Conservation (phyloP, 2,797 vertebrate genomes). For the Esox masquinongy region DNA sequence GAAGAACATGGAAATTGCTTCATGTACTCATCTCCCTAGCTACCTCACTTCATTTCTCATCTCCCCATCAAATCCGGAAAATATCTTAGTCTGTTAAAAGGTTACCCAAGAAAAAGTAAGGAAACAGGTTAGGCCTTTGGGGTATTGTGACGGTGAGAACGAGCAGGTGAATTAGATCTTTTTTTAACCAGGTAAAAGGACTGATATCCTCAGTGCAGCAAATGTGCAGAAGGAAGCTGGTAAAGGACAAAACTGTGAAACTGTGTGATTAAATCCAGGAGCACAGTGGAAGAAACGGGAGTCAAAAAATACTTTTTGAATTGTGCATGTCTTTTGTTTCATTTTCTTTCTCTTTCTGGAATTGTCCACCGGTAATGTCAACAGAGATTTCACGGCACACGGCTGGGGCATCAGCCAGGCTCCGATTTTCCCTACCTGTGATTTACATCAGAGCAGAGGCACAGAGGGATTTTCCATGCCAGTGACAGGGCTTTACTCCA, state of each 20-base stretch:
- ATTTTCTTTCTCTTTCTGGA: conserved; percentile 60
- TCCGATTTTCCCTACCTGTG: conserved; percentile 67
- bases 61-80: conserved; percentile 23
- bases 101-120: conserved; percentile 52
- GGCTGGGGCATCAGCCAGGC: conserved; percentile 62
- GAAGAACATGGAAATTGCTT: conserved; percentile 50
- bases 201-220: conserved; percentile 28
- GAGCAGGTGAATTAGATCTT: conserved; percentile 46
- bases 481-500: conserved; percentile 39
- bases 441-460: conserved; percentile 72
- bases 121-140: conserved; percentile 60
- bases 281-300: conserved; percentile 16
- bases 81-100: conserved; percentile 61
- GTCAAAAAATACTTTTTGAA: conserved; percentile 51
- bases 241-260: neutral
- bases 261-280: conserved; percentile 22
- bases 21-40: conserved; percentile 56
- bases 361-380: conserved; percentile 67
- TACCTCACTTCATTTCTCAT: conserved; percentile 60
- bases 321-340: conserved; percentile 40
- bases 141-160: conserved; percentile 48
- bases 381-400: conserved; percentile 74
- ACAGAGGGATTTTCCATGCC: conserved; percentile 64
- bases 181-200: conserved; percentile 38
- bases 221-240: conserved; percentile 29